phyloP scores from a whole-genome alignment of 2,797 vertebrate species.

The Fundulus diaphanus region DNA sequence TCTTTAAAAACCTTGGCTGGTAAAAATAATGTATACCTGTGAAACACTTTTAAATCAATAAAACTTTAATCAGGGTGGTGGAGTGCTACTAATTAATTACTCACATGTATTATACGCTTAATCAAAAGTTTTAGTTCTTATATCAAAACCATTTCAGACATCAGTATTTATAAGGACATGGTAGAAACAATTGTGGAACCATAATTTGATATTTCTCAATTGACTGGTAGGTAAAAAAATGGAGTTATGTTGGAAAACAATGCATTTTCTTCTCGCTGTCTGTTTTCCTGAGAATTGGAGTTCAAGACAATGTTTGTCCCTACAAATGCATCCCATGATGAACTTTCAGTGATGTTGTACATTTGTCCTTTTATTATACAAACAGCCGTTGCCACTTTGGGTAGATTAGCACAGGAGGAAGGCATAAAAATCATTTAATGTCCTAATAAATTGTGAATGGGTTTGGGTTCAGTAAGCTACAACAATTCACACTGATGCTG shows the following conservation, averaged over 20 bases:
- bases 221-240: not conserved
- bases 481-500: not conserved
- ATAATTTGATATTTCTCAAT: constrained; percentile 9
- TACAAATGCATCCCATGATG: not conserved
- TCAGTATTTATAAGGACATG: too few species aligned
- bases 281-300: not conserved
- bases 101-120: too few species aligned
- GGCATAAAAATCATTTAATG: constrained; percentile 8
- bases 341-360: constrained; percentile 3
- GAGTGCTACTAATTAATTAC: too few species aligned
- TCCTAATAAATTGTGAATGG: constrained; percentile 8
- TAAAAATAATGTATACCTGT: too few species aligned
- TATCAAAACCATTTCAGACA: too few species aligned
- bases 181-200: constrained; percentile 6
- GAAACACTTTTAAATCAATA: too few species aligned
- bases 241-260: not conserved
- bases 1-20: too few species aligned
- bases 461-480: constrained; percentile 5
- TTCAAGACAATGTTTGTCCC: not conserved
- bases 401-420: not conserved
- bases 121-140: too few species aligned
- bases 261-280: not conserved
- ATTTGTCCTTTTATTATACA: not conserved
- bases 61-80: too few species aligned
- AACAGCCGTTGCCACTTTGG: not conserved